Percentiles rank a stretch among this genome's conserved stretches.
Conservation (phyloP, 1,140 invertebrate species). For the Eubasilissa regina region DNA sequence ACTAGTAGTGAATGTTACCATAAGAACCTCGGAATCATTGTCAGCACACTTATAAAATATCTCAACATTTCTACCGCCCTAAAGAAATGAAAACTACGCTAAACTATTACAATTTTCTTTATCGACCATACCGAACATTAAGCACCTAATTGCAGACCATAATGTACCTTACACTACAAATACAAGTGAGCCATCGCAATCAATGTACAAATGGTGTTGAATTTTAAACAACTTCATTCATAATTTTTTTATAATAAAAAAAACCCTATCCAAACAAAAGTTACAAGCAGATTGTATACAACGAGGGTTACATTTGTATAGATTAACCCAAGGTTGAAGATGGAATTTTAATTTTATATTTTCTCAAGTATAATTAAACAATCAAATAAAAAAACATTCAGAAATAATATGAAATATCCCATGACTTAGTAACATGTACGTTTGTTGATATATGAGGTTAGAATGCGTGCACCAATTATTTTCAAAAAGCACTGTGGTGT, state of each 20-base stretch:
- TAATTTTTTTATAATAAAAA: background rate
- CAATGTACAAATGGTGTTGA: conserved; percentile 22
- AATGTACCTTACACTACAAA: conserved; percentile 43
- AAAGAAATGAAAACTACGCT: conserved; percentile 26
- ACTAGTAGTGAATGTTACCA: background rate
- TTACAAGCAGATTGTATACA: background rate
- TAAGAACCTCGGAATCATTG: background rate
- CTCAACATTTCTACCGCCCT: conserved; percentile 10
- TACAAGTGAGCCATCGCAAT: conserved; percentile 32
- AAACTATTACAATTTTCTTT: conserved; percentile 23
- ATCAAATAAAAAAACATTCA: too few relatives aligned
- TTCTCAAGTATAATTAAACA: too few relatives aligned
- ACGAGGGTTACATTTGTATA: too few relatives aligned
- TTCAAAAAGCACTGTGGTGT: too few relatives aligned
- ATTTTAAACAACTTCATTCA: conserved; percentile 4
- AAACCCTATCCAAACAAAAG: background rate
- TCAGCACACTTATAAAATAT: conserved; percentile 19
- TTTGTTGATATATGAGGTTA: too few relatives aligned
- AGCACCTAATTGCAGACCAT: conserved; percentile 48
- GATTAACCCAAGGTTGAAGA: too few relatives aligned
- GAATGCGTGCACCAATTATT: too few relatives aligned
- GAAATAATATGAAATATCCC: too few relatives aligned
- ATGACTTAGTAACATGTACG: too few relatives aligned
- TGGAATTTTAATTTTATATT: too few relatives aligned
- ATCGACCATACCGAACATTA: conserved; percentile 37